phyloP scores from a whole-genome alignment of 2,888 invertebrate genomes.

The Chelonus formosanus region DNA sequence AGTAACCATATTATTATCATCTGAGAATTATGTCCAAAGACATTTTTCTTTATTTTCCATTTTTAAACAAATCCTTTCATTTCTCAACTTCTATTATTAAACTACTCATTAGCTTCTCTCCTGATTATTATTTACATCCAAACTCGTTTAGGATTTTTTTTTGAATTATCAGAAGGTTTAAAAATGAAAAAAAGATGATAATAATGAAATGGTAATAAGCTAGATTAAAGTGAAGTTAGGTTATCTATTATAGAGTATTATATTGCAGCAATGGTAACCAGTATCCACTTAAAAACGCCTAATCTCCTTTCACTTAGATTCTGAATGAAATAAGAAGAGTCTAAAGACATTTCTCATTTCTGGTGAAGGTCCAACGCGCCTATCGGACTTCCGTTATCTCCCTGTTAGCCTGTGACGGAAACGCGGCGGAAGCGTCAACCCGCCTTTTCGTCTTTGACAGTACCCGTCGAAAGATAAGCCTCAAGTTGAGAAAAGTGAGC shows the following conservation, averaged over 20 bases:
- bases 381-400: conserved; percentile 62
- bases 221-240: too few species aligned
- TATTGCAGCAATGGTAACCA: not conserved
- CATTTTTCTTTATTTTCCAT: too few species aligned
- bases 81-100: too few species aligned
- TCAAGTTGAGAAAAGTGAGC: conserved; percentile 37
- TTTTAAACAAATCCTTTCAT: not conserved
- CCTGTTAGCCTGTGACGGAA: conserved; percentile 40
- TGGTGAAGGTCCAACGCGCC: conserved; percentile 53
- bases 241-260: too few species aligned
- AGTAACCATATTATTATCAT: not conserved
- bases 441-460: conserved; percentile 60
- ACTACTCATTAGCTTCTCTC: too few species aligned
- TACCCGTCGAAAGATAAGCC: conserved; percentile 60
- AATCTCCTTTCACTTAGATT: conserved; percentile 43
- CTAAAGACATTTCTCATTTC: conserved; percentile 65
- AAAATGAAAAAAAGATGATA: too few species aligned
- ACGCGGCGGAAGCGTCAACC: conserved; percentile 57
- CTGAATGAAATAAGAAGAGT: conserved; percentile 22
- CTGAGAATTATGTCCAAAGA: not conserved
- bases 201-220: too few species aligned
- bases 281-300: conserved; percentile 51
- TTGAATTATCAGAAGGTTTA: too few species aligned
- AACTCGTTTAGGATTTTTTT: too few species aligned
- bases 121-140: too few species aligned